Conservation (phyloP, 1,140 invertebrate genomes). For the Aphelinus atriplicis region DNA sequence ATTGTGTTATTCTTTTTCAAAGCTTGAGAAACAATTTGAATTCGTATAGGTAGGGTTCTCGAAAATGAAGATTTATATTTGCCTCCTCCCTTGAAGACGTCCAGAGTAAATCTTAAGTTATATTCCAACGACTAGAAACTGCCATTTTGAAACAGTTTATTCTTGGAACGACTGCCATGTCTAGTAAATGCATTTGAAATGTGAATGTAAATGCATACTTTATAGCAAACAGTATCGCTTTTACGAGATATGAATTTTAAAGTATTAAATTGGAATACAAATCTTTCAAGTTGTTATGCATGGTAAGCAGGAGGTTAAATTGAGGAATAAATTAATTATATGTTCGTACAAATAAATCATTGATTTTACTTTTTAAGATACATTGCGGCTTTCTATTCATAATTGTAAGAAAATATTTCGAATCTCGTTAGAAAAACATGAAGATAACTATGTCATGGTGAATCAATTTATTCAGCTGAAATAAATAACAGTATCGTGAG, state of each 20-base stretch:
- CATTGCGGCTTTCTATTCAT: too few species aligned
- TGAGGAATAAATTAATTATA: too few species aligned
- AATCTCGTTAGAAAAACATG: too few species aligned
- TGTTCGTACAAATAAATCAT: too few species aligned
- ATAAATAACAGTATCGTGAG: too few species aligned
- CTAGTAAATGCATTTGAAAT: constrained; percentile 25
- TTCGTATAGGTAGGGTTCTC: constrained; percentile 20
- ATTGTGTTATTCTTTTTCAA: constrained; percentile 9
- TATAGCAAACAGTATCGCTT: constrained; percentile 17
- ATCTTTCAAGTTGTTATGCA: not conserved
- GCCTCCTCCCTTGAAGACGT: constrained; percentile 9
- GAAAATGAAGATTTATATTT: constrained; percentile 21
- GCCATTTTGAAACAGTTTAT: constrained; percentile 23
- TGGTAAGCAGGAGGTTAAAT: too few species aligned
- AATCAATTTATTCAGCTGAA: too few species aligned
- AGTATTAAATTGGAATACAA: not conserved
- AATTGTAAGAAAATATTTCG: too few species aligned
- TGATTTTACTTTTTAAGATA: too few species aligned
- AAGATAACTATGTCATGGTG: too few species aligned
- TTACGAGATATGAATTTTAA: constrained; percentile 14
- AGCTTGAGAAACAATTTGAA: constrained; percentile 30
- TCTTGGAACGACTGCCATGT: not conserved
- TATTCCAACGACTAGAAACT: constrained; percentile 23
- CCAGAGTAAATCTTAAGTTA: constrained; percentile 35
- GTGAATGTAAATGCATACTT: constrained; percentile 11